Base-by-base conservation (phyloP, 2,113 vertebrate genomes). In the Cyanoliseus patagonus region DNA sequence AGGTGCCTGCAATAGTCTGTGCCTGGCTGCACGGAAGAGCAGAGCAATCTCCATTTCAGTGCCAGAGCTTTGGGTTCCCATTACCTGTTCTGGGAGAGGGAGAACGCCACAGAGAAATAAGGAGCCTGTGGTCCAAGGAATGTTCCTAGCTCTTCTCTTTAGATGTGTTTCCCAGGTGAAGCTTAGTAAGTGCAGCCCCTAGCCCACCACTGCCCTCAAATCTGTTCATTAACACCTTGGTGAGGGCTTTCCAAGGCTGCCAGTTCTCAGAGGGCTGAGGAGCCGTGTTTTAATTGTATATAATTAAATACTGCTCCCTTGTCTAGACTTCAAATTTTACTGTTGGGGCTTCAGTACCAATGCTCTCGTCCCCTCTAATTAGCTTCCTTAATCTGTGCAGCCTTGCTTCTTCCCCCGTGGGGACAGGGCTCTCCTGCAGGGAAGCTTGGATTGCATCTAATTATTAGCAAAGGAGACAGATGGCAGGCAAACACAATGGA, bases 261-360 rank as follows among this genome's bases (percentile, higher is more conserved):
- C 64, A 55, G 70, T 11, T 95, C 97, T 90, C 94, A 61, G 72
- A 70, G 74, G 89, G 18, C 51, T 79, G 61, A 91, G 84, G 81
- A 41, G 90, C 22, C 0, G 39, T 93, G 80, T 81, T 96, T 97
- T 97, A 97, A 97, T 97, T 96, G 91, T 76, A 89, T 74, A 75
- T 96, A 96, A 97, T 97, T 97, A 97, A 97, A 95, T 12, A 95
- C 67, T 57, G 77, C 52, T 97, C 59, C 92, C 93, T 92, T 93
- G 94, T 70, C 95, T 96, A 94, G 95, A 95, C 83, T 92, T 92
- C 73, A 95, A 67, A 92, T 76, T 95, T 96, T 94, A 94, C 94
- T 96, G 92, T 78, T 88, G 95, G 72, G 76, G 84, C 80, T 95
- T 90, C 70, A 80, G 87, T 64, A 67, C 83, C 89, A 42, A 30